These are phyloP conservation scores for Bovichtus variegatus DNA, from an alignment of 2,797 vertebrate species.

Conservation along the genomic window DNA sequence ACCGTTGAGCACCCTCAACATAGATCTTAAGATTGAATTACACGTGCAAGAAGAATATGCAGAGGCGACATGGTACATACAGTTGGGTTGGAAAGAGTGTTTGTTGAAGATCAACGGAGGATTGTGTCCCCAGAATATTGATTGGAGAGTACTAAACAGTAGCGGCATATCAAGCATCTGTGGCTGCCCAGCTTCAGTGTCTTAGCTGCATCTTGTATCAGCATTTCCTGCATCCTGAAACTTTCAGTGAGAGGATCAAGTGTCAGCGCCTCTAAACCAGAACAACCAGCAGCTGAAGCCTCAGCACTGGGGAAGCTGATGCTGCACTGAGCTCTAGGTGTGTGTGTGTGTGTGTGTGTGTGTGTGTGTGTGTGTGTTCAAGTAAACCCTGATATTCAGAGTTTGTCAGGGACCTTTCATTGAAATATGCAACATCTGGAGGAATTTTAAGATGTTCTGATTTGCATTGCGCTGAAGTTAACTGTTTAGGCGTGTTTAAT, in stretches of 20 bases:
- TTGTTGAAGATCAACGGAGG: not conserved
- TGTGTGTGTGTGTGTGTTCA: not conserved
- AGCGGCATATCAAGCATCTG: constrained; percentile 3
- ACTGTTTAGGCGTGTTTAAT: not conserved
- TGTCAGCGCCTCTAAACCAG: constrained; percentile 24
- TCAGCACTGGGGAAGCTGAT: constrained; percentile 8
- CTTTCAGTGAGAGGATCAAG: constrained; percentile 27
- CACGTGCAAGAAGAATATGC: not conserved
- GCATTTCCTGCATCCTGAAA: constrained; percentile 30
- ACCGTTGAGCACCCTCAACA: not conserved
- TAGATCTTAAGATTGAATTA: not conserved
- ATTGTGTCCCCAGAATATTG: not conserved
- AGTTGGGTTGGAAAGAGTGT: not conserved
- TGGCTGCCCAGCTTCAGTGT: constrained; percentile 1
- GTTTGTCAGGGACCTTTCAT: not conserved
- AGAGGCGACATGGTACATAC: not conserved
- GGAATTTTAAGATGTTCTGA: not conserved
- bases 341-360: not conserved
- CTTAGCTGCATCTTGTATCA: constrained; percentile 24
- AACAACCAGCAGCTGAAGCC: constrained; percentile 32
- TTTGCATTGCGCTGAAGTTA: not conserved
- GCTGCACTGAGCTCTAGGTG: not conserved
- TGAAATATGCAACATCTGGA: not conserved
- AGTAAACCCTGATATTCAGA: not conserved
- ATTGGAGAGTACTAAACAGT: not conserved